Evolutionary conservation across 2,797 vertebrate genomes (phyloP), one percentile per base, ranked within the genome.

Genomic region (Chelon auratus): DNA sequence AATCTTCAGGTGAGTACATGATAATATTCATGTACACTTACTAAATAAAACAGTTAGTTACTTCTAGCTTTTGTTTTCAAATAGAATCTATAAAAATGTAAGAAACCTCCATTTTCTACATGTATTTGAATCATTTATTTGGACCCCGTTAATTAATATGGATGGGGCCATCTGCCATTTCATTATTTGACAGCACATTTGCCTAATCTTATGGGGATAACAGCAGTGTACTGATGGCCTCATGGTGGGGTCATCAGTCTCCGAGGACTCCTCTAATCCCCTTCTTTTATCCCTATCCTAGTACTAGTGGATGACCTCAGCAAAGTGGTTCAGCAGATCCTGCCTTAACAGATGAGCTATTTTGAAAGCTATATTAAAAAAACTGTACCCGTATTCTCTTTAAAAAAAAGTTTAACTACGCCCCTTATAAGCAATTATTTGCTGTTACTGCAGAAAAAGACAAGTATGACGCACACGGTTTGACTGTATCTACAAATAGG

Each of bases 241-340:
- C 63, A 52, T 64, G 52, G 50, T 52, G 39, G 72, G 76, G 61
- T 84, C 63, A 66, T 70, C 62, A 42, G 57, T 84, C 84, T 79
- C 78, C 54, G 24, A 75, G 77, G 72, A 81, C 78, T 72, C 45
- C 57, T 68, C 37, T 87, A 91, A 88, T 90, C 89, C 80, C 57
- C 75, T 64, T 72, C 73, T 82, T 69, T 90, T 65, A 85, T 89
- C 88, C 77, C 61, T 60, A 65, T 78, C 78, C 63, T 70, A 50
- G 54, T 60, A 22, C 48, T 51, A 72, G 65, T 65, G 66, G 30
- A 60, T 78, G 68, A 74, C 56, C 56, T 71, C 50, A 59, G 40
- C 50, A 60, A 57, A 78, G 45, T 68, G 53, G 64, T 62, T 43
- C 75, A 66, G 57, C 37, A 62, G 59, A 20, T 74, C 42, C 48